These are phyloP conservation scores for Callionymus lyra DNA, from an alignment of 2,113 vertebrate species.

Conservation along the genomic window DNA sequence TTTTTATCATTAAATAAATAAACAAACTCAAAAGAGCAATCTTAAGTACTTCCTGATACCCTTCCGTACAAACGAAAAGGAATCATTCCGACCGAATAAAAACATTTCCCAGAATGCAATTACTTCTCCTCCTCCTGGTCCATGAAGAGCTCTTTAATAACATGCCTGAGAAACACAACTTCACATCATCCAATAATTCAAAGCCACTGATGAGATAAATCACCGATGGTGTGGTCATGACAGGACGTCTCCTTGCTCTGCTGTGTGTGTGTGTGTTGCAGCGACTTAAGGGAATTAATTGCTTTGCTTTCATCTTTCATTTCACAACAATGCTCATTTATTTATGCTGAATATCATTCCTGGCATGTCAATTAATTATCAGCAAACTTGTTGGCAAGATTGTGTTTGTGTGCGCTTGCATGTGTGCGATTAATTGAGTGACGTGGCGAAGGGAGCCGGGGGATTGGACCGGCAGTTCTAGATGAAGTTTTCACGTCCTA, in stretches of 20 bases:
- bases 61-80: no score
- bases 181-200: constrained; percentile 10
- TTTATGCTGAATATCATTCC: constrained; percentile 52
- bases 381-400: constrained; percentile 53
- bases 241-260: constrained; percentile 7
- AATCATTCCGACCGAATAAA: no score
- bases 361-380: constrained; percentile 58
- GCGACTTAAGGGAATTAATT: constrained; percentile 42
- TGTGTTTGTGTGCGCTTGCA: constrained; percentile 13
- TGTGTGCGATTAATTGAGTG: constrained; percentile 42
- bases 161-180: constrained; percentile 12
- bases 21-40: no score
- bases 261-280: no score
- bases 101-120: no score
- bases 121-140: background rate
- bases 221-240: no score
- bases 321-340: constrained; percentile 52
- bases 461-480: constrained; percentile 45
- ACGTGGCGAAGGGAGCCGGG: constrained; percentile 41
- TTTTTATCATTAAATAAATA: no score
- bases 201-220: constrained; percentile 18
- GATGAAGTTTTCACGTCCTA: constrained; percentile 60
- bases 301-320: constrained; percentile 38
- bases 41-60: no score
- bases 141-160: constrained; percentile 5